Percentiles rank a stretch among this genome's conserved stretches.
phyloP scores from a whole-genome alignment of 2,113 vertebrate genomes.

The Nothoprocta pentlandii region DNA sequence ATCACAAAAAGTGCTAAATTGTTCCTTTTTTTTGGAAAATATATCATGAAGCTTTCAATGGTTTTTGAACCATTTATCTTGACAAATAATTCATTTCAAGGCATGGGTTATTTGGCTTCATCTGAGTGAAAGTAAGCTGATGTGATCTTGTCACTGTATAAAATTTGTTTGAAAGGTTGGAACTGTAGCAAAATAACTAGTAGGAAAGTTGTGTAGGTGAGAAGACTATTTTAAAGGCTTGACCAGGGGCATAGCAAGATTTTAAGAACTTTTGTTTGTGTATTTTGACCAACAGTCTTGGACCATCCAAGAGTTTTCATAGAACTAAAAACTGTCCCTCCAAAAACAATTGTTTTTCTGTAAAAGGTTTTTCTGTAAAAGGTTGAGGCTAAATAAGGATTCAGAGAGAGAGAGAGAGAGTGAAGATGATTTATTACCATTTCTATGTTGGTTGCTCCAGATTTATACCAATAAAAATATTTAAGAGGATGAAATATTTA shows the following conservation, averaged over 20 bases:
- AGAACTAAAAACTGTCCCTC: not conserved
- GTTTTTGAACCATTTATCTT: not conserved
- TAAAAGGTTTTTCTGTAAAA: not conserved
- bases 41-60: not conserved
- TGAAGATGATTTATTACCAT: too few species aligned
- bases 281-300: not conserved
- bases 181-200: not conserved
- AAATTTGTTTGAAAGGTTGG: not conserved
- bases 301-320: not conserved
- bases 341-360: not conserved
- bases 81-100: slow-evolving; percentile 4
- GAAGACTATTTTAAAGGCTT: not conserved
- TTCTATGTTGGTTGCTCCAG: too few species aligned
- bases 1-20: not conserved
- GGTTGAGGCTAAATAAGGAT: too few species aligned
- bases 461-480: not conserved
- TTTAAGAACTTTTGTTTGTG: not conserved
- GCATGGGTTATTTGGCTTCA: not conserved
- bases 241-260: not conserved
- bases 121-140: not conserved
- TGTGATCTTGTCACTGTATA: not conserved
- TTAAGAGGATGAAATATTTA: not conserved
- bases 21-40: not conserved
- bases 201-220: fast-evolving
- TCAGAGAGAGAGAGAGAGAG: too few species aligned